Base-by-base conservation (phyloP, 2,797 vertebrate genomes). In the Serranus cabrilla region DNA sequence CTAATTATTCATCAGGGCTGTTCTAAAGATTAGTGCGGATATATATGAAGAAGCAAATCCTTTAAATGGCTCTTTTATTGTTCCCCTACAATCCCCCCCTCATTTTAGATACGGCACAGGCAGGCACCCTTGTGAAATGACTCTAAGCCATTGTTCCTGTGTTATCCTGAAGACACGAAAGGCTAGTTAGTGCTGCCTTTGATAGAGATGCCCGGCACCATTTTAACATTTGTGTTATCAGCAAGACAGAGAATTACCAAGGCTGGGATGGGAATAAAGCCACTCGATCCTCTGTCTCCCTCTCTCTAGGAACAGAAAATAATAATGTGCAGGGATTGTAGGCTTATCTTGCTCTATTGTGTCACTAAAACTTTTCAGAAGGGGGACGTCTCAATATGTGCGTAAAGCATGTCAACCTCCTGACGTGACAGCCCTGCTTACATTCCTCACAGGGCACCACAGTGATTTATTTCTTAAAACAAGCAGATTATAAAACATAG, bases 51-150 rank as follows among this genome's bases (percentile, higher is more conserved):
- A 85, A 87, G 81, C 81, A 94, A 94, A 95, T 93, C 92, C 89
- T 91, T 94, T 92, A 94, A 95, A 94, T 90, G 83, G 83, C 74
- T 94, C 83, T 82, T 82, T 87, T 67, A 91, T 93, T 95, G 90
- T 94, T 86, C 89, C 75, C 42, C 54, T 57, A 85, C 88, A 93
- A 90, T 75, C 84, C 76, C 81, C 60, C 82, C 65, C 64, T 84
- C 86, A 61, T 89, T 94, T 91, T 63, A 93, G 93, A 95, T 94
- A 92, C 34, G 72, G 84, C 71, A 40, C 82, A 63, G 80, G 58
- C 83, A 67, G 77, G 52, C 74, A 57, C 87, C 80, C 86, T 90
- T 85, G 81, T 93, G 92, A 94, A 94, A 93, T 90, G 78, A 91
- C 89, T 92, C 84, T 46, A 51, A 86, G 81, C 87, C 82, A 89